A percentile compares a stretch with the other conserved stretches of the same genome.
Conservation (phyloP, 2,888 invertebrate species). For the Anorthoa munda region DNA sequence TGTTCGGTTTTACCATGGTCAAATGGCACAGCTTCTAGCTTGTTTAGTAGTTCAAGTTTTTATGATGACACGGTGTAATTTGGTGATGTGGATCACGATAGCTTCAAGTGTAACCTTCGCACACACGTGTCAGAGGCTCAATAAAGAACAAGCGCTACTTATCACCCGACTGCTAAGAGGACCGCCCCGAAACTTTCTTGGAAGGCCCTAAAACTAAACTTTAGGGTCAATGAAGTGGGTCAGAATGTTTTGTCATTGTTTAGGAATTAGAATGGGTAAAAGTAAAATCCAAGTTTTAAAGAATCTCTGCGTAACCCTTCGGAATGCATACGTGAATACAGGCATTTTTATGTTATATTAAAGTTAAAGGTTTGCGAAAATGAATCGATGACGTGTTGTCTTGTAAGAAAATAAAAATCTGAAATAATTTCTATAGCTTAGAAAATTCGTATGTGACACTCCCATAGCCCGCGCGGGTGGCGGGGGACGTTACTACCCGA, state of each 20-base stretch:
- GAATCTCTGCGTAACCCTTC: too few species aligned
- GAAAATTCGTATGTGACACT: too few species aligned
- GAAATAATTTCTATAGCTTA: too few species aligned
- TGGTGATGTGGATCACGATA: constrained; percentile 3
- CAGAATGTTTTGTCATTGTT: constrained; percentile 6
- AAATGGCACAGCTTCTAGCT: neutral
- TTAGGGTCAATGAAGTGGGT: constrained; percentile 31
- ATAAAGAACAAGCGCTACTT: constrained; percentile 68
- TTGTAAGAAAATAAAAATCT: too few species aligned
- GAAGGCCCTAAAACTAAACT: constrained; percentile 45
- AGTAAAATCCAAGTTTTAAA: too few species aligned
- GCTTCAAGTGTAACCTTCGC: constrained; percentile 42
- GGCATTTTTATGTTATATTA: too few species aligned
- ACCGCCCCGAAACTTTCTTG: constrained; percentile 65
- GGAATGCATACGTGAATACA: too few species aligned
- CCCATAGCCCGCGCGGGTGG: too few species aligned
- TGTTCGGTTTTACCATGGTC: too few species aligned
- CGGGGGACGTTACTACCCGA: too few species aligned
- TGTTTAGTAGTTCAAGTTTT: neutral
- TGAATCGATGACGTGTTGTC: too few species aligned
- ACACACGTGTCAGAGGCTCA: constrained; percentile 46
- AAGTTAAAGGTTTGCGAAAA: too few species aligned
- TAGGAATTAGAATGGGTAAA: neutral
- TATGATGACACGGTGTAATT: constrained; percentile 10
- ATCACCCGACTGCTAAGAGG: constrained; percentile 69